phyloP scores from a whole-genome alignment of 2,888 invertebrate genomes.

The Rhimphoctona megacephalus region DNA sequence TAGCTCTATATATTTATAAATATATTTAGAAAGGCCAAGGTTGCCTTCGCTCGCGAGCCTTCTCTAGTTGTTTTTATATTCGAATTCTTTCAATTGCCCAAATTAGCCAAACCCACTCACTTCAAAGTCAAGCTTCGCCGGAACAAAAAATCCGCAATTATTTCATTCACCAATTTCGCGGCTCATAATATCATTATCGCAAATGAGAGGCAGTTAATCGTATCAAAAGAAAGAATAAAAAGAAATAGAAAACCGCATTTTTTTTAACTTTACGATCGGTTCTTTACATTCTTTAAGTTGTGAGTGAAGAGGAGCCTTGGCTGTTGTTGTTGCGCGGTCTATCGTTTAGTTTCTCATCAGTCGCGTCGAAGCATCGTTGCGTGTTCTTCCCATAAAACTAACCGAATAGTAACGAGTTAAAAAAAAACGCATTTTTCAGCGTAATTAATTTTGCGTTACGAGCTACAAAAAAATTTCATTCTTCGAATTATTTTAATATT shows the following conservation, averaged over 20 bases:
- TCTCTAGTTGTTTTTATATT: neutral
- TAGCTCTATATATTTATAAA: neutral
- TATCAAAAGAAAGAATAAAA: neutral
- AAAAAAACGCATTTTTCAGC: neutral
- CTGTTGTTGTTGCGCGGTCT: conserved; percentile 1
- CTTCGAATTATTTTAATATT: neutral
- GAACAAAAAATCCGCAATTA: neutral
- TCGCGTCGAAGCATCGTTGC: conserved; percentile 11
- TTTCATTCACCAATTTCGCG: neutral
- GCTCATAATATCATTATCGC: neutral
- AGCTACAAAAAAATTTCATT: neutral
- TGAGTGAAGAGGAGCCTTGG: conserved; percentile 16
- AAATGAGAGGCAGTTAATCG: neutral
- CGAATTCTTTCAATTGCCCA: neutral
- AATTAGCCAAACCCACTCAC: neutral
- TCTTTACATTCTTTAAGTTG: neutral
- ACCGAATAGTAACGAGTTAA: neutral
- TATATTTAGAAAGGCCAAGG: conserved; percentile 3
- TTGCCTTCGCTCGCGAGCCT: neutral
- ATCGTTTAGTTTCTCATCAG: conserved; percentile 38
- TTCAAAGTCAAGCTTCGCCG: neutral
- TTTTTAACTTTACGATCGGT: neutral
- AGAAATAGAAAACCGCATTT: neutral
- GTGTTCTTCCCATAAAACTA: neutral
- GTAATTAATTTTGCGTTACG: neutral